Conservation (phyloP, 2,797 vertebrate genomes). For the Galaxias olidus region DNA sequence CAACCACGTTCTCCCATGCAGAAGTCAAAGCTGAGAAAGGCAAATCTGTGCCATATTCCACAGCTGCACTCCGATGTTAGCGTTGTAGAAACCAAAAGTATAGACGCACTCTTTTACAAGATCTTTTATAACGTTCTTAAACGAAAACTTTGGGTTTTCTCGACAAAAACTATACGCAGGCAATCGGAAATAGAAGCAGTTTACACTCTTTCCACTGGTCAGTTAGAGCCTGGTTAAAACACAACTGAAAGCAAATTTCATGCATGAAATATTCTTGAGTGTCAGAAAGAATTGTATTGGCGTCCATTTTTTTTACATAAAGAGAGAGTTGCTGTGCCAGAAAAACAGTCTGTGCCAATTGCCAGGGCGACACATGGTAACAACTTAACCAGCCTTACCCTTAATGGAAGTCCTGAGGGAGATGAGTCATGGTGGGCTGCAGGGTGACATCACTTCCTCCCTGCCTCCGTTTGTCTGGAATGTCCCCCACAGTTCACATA, state of each 20-base stretch:
- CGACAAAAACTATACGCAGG: conserved; percentile 25
- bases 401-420: conserved; percentile 34
- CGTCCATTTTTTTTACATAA: conserved; percentile 34
- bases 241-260: conserved; percentile 8
- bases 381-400: neutral
- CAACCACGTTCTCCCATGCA: conserved; percentile 13
- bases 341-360: conserved; percentile 28
- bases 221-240: conserved; percentile 1
- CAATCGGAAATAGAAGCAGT: conserved; percentile 1
- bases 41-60: conserved; percentile 7
- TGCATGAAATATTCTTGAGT: conserved; percentile 22
- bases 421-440: conserved; percentile 66
- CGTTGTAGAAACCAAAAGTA: conserved; percentile 12
- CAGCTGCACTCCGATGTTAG: conserved; percentile 10
- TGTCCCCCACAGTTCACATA: conserved; percentile 27
- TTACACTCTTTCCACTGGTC: conserved; percentile 7
- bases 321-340: conserved; percentile 28
- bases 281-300: conserved; percentile 25
- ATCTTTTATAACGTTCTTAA: conserved; percentile 19
- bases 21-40: neutral
- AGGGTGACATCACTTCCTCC: conserved; percentile 67
- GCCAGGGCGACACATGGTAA: conserved; percentile 38
- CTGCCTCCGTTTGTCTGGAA: conserved; percentile 55
- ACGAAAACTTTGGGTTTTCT: conserved; percentile 9
- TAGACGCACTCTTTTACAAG: conserved; percentile 31